phyloP scores from a whole-genome alignment of 2,888 invertebrate genomes.

The Cheilosia vulpina region DNA sequence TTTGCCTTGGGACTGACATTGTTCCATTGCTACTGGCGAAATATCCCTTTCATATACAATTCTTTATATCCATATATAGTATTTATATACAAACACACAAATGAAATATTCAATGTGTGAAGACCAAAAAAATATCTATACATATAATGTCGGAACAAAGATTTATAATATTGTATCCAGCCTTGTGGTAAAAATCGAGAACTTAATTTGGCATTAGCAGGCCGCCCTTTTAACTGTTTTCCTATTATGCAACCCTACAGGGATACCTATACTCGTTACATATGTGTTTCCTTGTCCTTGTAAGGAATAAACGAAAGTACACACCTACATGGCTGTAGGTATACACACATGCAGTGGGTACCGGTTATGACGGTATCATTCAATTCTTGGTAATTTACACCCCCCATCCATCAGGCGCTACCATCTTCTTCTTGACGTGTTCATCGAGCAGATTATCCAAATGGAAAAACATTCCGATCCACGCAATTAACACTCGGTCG shows the following conservation, averaged over 20 bases:
- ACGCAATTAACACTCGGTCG: slow-evolving; percentile 32
- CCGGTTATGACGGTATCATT: slow-evolving; percentile 1
- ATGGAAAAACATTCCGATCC: slow-evolving; percentile 31
- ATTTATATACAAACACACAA: slow-evolving; percentile 32
- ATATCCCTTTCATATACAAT: slow-evolving; percentile 63
- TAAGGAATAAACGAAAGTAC: slow-evolving; percentile 3
- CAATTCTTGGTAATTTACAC: slow-evolving; percentile 47
- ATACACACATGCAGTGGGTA: neutral
- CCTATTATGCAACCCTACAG: slow-evolving; percentile 22
- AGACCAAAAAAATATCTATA: slow-evolving; percentile 1
- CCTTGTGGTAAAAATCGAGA: slow-evolving; percentile 27
- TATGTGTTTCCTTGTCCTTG: neutral
- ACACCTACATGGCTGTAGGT: neutral
- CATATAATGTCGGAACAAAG: slow-evolving; percentile 9
- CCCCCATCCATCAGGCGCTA: slow-evolving; percentile 33
- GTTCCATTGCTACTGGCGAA: slow-evolving; percentile 70
- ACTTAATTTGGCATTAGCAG: slow-evolving; percentile 38
- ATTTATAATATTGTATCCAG: neutral
- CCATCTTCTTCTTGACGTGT: slow-evolving; percentile 52
- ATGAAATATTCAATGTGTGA: slow-evolving; percentile 59
- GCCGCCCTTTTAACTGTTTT: slow-evolving; percentile 39
- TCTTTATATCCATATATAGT: slow-evolving; percentile 7
- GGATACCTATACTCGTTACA: neutral
- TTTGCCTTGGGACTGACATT: slow-evolving; percentile 72
- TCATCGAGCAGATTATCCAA: slow-evolving; percentile 47